Conservation (phyloP, 64 coral and sea anemone genomes). For the Dendrophyllia cribrosa region DNA sequence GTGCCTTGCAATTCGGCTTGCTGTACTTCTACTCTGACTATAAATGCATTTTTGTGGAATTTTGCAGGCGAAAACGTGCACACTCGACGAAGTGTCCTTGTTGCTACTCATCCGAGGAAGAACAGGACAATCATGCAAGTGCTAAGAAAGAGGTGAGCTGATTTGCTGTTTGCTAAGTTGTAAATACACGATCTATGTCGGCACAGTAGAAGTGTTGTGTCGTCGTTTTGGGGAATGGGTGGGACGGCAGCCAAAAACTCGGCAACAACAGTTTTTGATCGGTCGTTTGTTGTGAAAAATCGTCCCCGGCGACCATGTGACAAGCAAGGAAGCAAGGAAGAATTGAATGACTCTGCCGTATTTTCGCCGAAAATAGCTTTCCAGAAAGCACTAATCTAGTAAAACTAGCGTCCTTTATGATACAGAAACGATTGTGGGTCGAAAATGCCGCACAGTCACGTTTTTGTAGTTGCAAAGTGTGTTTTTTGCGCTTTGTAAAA, state of each 20-base stretch:
- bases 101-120: constrained; percentile 60
- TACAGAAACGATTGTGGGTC: not conserved
- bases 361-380: not conserved
- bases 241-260: not conserved
- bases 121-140: constrained; percentile 74
- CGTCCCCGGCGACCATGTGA: constrained; percentile 56
- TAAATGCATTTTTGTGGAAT: constrained; percentile 21
- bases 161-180: not conserved
- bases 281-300: not conserved
- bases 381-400: not conserved
- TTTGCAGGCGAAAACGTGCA: constrained; percentile 78
- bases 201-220: not conserved
- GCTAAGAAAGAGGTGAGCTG: constrained; percentile 56
- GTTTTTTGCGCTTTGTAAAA: not conserved
- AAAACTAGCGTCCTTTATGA: not conserved
- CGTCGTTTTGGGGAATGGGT: not conserved
- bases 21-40: not conserved
- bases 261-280: not conserved
- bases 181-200: constrained; percentile 1
- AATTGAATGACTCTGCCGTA: not conserved
- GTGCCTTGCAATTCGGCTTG: not conserved
- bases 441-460: not conserved
- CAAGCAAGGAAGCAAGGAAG: not conserved
- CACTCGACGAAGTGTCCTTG: constrained; percentile 85
- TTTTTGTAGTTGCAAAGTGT: not conserved